Evolutionary conservation across 2,888 invertebrate genomes (phyloP).

Genomic region (Selenia dentaria): DNA sequence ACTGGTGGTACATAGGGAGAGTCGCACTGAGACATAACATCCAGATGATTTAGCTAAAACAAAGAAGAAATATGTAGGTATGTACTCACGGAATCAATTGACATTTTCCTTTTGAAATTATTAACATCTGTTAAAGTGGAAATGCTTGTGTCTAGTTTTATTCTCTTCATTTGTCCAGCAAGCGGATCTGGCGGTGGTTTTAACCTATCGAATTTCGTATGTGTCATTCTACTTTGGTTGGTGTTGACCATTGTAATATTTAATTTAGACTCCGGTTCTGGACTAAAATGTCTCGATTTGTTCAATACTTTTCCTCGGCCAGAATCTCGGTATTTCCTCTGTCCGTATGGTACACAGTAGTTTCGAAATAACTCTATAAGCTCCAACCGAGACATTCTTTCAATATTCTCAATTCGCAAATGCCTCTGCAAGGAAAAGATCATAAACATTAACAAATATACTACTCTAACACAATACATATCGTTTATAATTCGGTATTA

Average conservation of each 20-base stretch:
- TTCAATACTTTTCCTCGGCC: conserved; percentile 69
- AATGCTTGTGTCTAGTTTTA: conserved; percentile 58
- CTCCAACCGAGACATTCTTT: conserved; percentile 60
- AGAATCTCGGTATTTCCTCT: conserved; percentile 70
- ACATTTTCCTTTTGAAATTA: conserved; percentile 62
- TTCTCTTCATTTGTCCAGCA: conserved; percentile 67
- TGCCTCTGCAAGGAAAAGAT: no score
- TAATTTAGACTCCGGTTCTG: conserved; percentile 45
- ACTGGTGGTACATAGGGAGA: no score
- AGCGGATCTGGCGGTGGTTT: conserved; percentile 68
- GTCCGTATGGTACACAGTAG: conserved; percentile 75
- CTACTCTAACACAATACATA: no score
- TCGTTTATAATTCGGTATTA: background rate
- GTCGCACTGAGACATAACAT: no score
- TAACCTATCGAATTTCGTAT: conserved; percentile 49
- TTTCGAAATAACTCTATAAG: conserved; percentile 70
- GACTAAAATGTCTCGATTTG: conserved; percentile 57
- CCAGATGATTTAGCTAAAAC: no score
- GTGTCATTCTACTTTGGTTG: conserved; percentile 36
- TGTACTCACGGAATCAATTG: conserved; percentile 64
- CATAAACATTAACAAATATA: no score
- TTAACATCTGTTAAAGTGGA: conserved; percentile 31
- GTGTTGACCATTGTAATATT: conserved; percentile 30
- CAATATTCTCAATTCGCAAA: conserved; percentile 57
- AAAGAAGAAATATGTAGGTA: no score